Evolutionary conservation across 2,888 invertebrate genomes (phyloP).

Genomic region (Electrophaes corylata): DNA sequence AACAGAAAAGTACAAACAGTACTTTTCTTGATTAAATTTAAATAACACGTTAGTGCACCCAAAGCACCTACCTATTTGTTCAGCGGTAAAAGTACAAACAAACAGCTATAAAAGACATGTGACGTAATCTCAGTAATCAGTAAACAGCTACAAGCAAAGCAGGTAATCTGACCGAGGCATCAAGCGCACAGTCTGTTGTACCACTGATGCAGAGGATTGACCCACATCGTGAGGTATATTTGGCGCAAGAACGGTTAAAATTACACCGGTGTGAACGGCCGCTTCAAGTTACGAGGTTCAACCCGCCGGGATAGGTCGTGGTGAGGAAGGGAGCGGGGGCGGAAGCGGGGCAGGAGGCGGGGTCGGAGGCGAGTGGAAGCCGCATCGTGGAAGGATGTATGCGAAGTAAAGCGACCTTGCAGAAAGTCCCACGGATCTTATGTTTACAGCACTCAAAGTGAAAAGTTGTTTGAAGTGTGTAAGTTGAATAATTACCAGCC

Average conservation of each 20-base stretch:
- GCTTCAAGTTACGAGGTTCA: slow-evolving; percentile 21
- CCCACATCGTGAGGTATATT: slow-evolving; percentile 36
- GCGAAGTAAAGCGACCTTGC: neutral
- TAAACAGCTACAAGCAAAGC: neutral
- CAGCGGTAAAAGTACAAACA: neutral
- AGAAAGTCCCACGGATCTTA: neutral
- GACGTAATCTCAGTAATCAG: neutral
- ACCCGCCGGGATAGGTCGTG: slow-evolving; percentile 9
- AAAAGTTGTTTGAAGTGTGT: neutral
- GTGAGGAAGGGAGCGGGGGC: slow-evolving; percentile 18
- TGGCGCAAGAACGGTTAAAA: slow-evolving; percentile 23
- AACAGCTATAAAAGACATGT: neutral
- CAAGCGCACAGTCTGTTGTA: slow-evolving; percentile 20
- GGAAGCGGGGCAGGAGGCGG: slow-evolving; percentile 11
- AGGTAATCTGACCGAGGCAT: slow-evolving; percentile 5
- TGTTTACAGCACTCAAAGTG: neutral
- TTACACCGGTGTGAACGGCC: slow-evolving; percentile 20
- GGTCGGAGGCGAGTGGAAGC: neutral
- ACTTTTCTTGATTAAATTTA: no score
- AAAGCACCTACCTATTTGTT: neutral
- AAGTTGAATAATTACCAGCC: neutral
- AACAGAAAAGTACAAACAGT: no score
- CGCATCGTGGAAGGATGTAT: neutral
- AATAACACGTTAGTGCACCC: no score
- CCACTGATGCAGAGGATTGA: slow-evolving; percentile 30